phyloP scores from a whole-genome alignment of 2,888 invertebrate species.

The Acleris literana region DNA sequence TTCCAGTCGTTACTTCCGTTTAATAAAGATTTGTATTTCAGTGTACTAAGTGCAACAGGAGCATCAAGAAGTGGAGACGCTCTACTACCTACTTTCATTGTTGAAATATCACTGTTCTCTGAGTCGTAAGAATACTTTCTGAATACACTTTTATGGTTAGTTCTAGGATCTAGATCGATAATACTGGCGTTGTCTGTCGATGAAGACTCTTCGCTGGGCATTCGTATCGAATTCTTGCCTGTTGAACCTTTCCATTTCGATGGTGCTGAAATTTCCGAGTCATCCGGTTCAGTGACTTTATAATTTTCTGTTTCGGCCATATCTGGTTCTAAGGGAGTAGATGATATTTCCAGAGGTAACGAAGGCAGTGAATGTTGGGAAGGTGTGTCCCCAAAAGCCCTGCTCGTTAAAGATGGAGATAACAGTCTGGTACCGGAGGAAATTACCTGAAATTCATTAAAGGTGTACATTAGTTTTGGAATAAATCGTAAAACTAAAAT shows the following conservation, averaged over 20 bases:
- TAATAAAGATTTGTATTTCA: conserved; percentile 73
- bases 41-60: conserved; percentile 67
- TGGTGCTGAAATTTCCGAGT: conserved; percentile 80
- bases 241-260: conserved; percentile 87
- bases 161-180: conserved; percentile 69
- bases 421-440: conserved; percentile 73
- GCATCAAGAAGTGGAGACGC: conserved; percentile 69
- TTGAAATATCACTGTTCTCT: conserved; percentile 62
- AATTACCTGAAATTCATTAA: conserved; percentile 65
- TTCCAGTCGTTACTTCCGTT: conserved; percentile 85
- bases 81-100: conserved; percentile 56
- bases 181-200: conserved; percentile 76
- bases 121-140: conserved; percentile 70
- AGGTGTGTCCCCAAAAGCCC: conserved; percentile 38
- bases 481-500: background rate
- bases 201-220: conserved; percentile 84
- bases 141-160: conserved; percentile 53
- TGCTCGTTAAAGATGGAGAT: conserved; percentile 60
- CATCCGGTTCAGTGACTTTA: conserved; percentile 82
- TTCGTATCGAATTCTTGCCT: conserved; percentile 86
- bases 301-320: conserved; percentile 65
- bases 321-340: conserved; percentile 69
- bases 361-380: conserved; percentile 25
- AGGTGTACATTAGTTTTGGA: background rate
- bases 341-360: conserved; percentile 73